phyloP scores from a whole-genome alignment of 2,797 vertebrate species.

The Centropyge bicolor region DNA sequence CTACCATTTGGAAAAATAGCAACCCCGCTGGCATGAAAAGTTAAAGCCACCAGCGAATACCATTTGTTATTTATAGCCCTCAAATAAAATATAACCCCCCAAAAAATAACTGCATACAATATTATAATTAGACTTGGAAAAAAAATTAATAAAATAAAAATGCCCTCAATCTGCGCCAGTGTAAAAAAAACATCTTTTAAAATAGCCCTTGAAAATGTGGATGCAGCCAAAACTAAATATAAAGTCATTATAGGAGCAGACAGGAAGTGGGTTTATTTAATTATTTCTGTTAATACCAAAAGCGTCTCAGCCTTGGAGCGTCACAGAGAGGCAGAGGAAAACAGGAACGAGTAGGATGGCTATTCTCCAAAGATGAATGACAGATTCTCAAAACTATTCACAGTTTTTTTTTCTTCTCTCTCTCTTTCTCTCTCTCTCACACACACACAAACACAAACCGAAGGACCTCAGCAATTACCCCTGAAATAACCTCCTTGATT shows the following conservation, averaged over 20 bases:
- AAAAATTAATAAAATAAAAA: constrained; percentile 29
- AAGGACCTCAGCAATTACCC: constrained; percentile 83
- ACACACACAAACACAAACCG: constrained; percentile 71
- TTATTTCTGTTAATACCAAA: constrained; percentile 28
- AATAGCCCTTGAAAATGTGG: constrained; percentile 12
- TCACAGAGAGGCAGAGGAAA: constrained; percentile 17
- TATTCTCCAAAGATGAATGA: constrained; percentile 56
- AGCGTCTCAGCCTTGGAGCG: constrained; percentile 16
- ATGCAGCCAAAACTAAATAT: constrained; percentile 38
- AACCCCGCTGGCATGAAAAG: constrained; percentile 8
- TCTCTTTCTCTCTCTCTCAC: neutral
- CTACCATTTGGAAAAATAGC: constrained; percentile 14
- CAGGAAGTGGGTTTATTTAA: constrained; percentile 29
- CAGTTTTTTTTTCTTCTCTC: constrained; percentile 14
- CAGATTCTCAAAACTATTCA: constrained; percentile 36
- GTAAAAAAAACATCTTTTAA: neutral
- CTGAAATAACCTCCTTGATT: constrained; percentile 86
- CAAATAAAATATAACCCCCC: constrained; percentile 29
- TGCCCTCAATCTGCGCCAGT: neutral
- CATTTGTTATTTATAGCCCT: constrained; percentile 32
- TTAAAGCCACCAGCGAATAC: constrained; percentile 13
- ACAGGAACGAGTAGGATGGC: constrained; percentile 22
- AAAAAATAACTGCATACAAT: constrained; percentile 34
- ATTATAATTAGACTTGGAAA: constrained; percentile 39
- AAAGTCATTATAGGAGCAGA: constrained; percentile 20